These are phyloP conservation scores for Ooceraea biroi DNA, from an alignment of 1,140 invertebrate species.

Conservation along the genomic window DNA sequence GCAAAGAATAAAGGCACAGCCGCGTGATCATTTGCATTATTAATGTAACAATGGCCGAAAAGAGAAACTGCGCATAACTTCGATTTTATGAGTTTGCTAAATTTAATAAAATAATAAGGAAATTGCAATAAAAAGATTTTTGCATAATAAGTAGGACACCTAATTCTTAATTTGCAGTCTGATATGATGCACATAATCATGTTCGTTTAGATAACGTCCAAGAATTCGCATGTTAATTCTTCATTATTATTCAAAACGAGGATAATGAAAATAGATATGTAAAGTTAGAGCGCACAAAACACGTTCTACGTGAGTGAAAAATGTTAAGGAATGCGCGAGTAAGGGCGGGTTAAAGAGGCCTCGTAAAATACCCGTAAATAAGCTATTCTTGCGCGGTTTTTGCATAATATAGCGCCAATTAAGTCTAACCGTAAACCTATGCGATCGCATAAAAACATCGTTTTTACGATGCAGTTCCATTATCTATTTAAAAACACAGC, in stretches of 20 bases:
- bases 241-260: too few species aligned
- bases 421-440: constrained; percentile 15
- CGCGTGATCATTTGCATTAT: constrained; percentile 62
- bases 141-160: neutral
- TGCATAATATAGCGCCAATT: neutral
- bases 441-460: neutral
- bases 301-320: too few species aligned
- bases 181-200: too few species aligned
- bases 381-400: constrained; percentile 7
- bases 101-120: constrained; percentile 59
- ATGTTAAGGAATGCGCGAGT: neutral
- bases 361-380: constrained; percentile 19
- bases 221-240: too few species aligned
- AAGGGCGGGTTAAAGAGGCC: neutral
- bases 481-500: constrained; percentile 3
- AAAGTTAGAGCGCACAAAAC: too few species aligned
- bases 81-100: constrained; percentile 30
- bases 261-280: too few species aligned
- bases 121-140: neutral
- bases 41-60: constrained; percentile 64
- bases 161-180: too few species aligned
- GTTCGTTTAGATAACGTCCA: too few species aligned
- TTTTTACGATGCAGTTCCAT: neutral
- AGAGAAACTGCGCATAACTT: constrained; percentile 3
- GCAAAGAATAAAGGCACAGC: constrained; percentile 25